Base-by-base conservation (phyloP, 2,113 vertebrate genomes). In the Leptodactylus fuscus region DNA sequence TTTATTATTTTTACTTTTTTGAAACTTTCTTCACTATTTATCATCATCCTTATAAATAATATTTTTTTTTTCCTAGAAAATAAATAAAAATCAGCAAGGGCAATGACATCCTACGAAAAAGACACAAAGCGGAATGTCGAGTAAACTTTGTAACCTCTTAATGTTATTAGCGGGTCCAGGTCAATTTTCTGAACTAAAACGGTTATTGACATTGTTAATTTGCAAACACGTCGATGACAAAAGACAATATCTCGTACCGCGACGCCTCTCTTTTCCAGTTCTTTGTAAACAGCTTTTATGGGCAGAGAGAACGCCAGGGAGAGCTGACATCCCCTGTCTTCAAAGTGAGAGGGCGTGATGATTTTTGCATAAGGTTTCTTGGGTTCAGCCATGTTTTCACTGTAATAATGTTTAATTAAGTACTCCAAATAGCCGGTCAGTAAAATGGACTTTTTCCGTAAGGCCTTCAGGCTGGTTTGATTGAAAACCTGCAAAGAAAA, bases 361-460 rank as follows among this genome's bases (percentile, higher is more conserved):
- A 99, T 95, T 82, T 71, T 92, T 27, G 98, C 89, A 22, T 89
- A 81, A 2, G 94, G 91, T 79, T 92, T 93, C 82, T 85, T 29
- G 10, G 93, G 92, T 24, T 88, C 87, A 6, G 70, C 2, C 41
- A 90, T 88, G 20, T 95, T 93, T 82, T 93, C 75, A 0, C 15
- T 86, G 89, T 91, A 93, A 90, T 93, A 89, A 48, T 94, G 91
- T 18, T 89, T 93, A 87, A 98, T 93, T 89, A 99, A 89, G 81
- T 93, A 95, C 89, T 99, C 98, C 93, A 99, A 92, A 90, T 99
- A 99, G 0, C 96, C 96, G 0, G 97, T 99, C 85, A 99, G 90
- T 34, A 99, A 92, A 87, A 96, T 0, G 0, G 98, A 99, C 93
- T 99, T 99, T 88, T 78, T 96, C 83, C 98, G 93, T 88, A 99